Evolutionary conservation across 2,888 invertebrate genomes (phyloP).

Genomic region (Alloplasta piceator): DNA sequence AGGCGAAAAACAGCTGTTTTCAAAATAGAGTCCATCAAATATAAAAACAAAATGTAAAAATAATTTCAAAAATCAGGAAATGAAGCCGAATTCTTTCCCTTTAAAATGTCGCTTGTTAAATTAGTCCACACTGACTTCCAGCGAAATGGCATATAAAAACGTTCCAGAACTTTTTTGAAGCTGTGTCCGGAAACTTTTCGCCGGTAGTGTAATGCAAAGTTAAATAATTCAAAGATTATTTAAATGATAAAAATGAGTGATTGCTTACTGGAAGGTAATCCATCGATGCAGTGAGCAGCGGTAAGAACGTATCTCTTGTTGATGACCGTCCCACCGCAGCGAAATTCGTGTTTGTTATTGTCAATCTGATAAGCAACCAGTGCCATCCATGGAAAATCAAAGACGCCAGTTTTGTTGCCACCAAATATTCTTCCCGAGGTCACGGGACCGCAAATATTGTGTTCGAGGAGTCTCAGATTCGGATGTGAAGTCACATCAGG

Average conservation of each 20-base stretch:
- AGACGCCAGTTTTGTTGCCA: conserved; percentile 86
- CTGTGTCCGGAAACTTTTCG: too few relatives aligned
- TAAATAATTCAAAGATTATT: too few relatives aligned
- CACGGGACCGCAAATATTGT: conserved; percentile 85
- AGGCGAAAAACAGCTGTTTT: too few relatives aligned
- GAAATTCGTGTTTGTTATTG: conserved; percentile 70
- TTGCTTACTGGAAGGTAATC: conserved; percentile 74
- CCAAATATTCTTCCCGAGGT: conserved; percentile 85
- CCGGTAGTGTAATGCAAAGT: too few relatives aligned
- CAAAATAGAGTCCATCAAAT: too few relatives aligned
- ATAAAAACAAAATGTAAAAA: too few relatives aligned
- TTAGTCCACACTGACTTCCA: too few relatives aligned
- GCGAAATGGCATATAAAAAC: too few relatives aligned
- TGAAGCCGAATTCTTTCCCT: too few relatives aligned
- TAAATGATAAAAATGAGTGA: not conserved
- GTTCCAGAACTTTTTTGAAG: too few relatives aligned
- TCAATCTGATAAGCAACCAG: conserved; percentile 86
- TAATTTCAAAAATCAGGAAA: too few relatives aligned
- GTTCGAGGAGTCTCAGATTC: conserved; percentile 81
- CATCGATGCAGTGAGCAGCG: conserved; percentile 85
- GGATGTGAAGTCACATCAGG: conserved; percentile 82
- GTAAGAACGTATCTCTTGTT: conserved; percentile 85
- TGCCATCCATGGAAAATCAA: conserved; percentile 91
- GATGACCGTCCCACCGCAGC: conserved; percentile 84
- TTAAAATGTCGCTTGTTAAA: too few relatives aligned